Evolutionary conservation across 2,888 invertebrate species (phyloP).

Genomic region (Coremacera marginata): DNA sequence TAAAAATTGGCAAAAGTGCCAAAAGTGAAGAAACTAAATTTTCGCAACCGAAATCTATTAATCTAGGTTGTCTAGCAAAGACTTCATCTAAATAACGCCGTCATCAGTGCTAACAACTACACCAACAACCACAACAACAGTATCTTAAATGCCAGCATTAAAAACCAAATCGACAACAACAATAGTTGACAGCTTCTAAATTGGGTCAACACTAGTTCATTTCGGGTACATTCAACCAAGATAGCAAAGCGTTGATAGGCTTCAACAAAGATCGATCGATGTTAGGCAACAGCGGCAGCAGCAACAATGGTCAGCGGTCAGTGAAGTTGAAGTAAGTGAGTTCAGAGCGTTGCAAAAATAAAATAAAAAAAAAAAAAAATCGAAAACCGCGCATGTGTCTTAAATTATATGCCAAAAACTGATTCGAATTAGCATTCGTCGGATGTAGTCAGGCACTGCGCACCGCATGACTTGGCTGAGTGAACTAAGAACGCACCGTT

Average conservation of each 20-base stretch:
- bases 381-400: no score
- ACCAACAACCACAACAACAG: not conserved
- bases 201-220: conserved; percentile 9
- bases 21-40: conserved; percentile 3
- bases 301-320: not conserved
- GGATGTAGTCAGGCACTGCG: not conserved
- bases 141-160: not conserved
- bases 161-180: not conserved
- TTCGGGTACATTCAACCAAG: conserved; percentile 1
- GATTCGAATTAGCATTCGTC: conserved; percentile 21
- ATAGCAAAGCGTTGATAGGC: not conserved
- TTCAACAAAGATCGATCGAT: not conserved
- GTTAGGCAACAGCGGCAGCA: not conserved
- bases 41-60: conserved; percentile 16
- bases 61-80: not conserved
- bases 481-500: no score
- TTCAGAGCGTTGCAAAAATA: no score
- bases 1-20: not conserved
- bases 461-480: not conserved
- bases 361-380: no score
- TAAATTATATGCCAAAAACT: not conserved
- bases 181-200: conserved; percentile 12
- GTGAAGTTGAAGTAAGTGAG: not conserved
- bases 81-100: not conserved
- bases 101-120: not conserved